Base-by-base conservation (phyloP, 2,888 invertebrate genomes). In the Odontothrips loti region DNA sequence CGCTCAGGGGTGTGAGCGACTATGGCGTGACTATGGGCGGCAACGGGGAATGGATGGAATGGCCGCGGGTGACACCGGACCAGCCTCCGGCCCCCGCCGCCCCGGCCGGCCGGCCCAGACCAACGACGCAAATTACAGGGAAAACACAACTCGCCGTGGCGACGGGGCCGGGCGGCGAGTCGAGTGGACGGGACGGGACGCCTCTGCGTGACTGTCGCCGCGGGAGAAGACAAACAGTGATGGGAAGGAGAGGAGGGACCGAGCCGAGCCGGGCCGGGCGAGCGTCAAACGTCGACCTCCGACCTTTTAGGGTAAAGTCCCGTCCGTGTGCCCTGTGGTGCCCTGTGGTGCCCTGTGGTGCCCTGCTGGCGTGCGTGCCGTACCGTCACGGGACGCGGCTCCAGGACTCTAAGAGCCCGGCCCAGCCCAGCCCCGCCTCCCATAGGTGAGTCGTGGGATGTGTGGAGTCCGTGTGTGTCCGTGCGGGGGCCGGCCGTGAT, bases 1-100 rank as follows among this genome's bases (percentile, higher is more conserved):
- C 58, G 20, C 51, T 12, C 51, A 6, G 20, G 20, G 68, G 23
- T 27, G 68, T 75, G 68, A 75, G 68, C 23, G 23, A 27, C 23
- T 27, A 27, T 75, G 68, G 68, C 68, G 68, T 75, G 68, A 75
- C 68, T 75, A 20, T 15, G 58, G 58, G 34, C 34, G 34, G 34
- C 34, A n/a, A 43, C 34, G 34, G 34, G 34, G 3, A 43, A 6
- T 4, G 34, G 34, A 43, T 43, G 68, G 68, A 27, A 75, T 75
- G 68, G 68, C 68, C 68, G 68, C 68, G 68, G 68, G 68, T 79
- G 79, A 48, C 81, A 48, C 48, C 79, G 79, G 34, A 43, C 34
- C 34, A 43, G 47, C 34, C 34, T 43, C 34, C 34, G 34, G 34
- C 34, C 34, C 34, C 34, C 6, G 3, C 34, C 3, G 34, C 34